Base-by-base conservation (phyloP, 2,888 invertebrate species). In the Nephrotoma guestfalica region DNA sequence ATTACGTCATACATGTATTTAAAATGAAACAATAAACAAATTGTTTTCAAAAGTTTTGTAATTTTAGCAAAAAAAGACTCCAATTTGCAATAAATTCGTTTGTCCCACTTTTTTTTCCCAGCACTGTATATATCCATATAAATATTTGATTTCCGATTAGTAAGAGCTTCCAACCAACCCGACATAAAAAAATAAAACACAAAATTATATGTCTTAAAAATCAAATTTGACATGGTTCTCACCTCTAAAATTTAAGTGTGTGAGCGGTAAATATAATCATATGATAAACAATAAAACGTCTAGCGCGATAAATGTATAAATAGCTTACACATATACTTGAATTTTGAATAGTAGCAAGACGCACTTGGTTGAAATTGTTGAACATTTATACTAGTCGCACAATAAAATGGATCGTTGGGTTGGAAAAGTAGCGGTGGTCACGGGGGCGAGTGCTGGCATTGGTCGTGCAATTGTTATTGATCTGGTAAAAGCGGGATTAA, bases 381-480 rank as follows among this genome's bases (percentile, higher is more conserved):
- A 30, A 71, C 0, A 51, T 51, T 15, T 4, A 15, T 51, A 43
- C 4, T 1, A 30, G 1, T 30, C 30, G 2, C 30, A 30, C 30
- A 42, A 43, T 9, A 41, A 40, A 18, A 93, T 93, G 93, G 93
- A 94, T 40, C 93, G 93, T 86, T 94, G 94, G 94, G 88, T 89
- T 4, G 93, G 93, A 88, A 93, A 93, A 88, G 92, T 93, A 0
- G 94, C 94, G 0, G 92, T 94, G 18, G 94, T 94, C 85, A 94
- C 94, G 0, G 94, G 94, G 1, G 94, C 94, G 9, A 94, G 94
- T 89, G 91, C 93, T 0, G 94, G 94, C 4, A 94, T 94, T 86
- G 94, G 93, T n/a, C 92, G 92, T 1, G 92, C 92, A 5, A 91
- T 93, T 83, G 90, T 90, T 5, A 89, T 90, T 87, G 91, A 91